Conservation (phyloP, 2,113 vertebrate genomes). For the Saguinus imperator region DNA sequence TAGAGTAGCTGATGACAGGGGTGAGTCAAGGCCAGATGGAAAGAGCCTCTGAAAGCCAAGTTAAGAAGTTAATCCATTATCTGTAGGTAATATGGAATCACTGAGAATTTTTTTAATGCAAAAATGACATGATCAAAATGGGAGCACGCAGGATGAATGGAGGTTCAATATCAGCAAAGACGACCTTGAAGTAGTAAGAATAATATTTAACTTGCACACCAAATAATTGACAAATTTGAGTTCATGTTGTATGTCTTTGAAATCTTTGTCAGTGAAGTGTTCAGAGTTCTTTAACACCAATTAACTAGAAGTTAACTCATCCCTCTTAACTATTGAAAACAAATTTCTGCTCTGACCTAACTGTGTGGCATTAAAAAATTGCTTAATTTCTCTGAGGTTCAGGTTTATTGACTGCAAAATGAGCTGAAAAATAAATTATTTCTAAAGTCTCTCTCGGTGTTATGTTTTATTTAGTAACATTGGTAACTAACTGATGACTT, state of each 20-base stretch:
- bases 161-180: slow-evolving; percentile 36
- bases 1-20: neutral
- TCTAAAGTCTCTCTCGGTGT: neutral
- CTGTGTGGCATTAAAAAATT: neutral
- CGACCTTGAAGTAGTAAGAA: neutral
- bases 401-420: neutral
- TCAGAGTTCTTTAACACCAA: neutral
- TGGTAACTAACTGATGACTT: slow-evolving; percentile 10
- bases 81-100: neutral
- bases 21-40: neutral
- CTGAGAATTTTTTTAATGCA: neutral
- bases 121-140: neutral
- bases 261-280: neutral
- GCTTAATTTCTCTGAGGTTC: neutral
- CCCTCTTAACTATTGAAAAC: neutral
- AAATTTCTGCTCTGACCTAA: neutral
- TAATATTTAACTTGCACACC: neutral
- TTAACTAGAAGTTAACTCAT: slow-evolving; percentile 13
- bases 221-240: slow-evolving; percentile 7
- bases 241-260: neutral
- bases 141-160: neutral
- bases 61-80: slow-evolving; percentile 3
- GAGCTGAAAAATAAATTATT: slow-evolving; percentile 4
- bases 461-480: neutral
- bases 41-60: neutral